phyloP scores from a whole-genome alignment of 2,113 vertebrate genomes.

The Corythornis vintsioides region DNA sequence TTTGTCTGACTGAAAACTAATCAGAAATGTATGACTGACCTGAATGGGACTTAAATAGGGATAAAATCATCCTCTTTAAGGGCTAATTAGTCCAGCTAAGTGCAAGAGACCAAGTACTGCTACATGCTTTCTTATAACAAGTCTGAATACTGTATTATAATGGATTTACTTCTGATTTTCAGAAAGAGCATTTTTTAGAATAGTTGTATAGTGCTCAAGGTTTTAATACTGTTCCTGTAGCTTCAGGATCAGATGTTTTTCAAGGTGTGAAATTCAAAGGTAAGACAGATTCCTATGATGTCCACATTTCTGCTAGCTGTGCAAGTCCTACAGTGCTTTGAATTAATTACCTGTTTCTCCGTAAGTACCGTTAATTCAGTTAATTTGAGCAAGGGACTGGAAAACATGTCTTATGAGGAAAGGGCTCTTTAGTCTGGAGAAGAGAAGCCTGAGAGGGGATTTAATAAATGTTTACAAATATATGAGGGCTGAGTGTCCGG shows the following conservation, averaged over 20 bases:
- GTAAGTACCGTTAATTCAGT: not conserved
- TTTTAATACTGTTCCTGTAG: not conserved
- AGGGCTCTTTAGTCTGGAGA: too few relatives aligned
- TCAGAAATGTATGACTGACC: not conserved
- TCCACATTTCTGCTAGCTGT: not conserved
- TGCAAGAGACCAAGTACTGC: not conserved
- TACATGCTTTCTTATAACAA: not conserved
- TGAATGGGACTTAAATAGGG: not conserved
- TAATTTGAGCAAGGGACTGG: too few relatives aligned
- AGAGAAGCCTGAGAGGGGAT: too few relatives aligned
- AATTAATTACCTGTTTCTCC: conserved; percentile 3
- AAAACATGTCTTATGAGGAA: too few relatives aligned
- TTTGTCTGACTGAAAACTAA: not conserved
- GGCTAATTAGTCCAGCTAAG: not conserved
- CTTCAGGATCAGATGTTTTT: not conserved
- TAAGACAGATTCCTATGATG: not conserved
- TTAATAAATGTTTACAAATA: too few relatives aligned
- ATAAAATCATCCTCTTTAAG: not conserved
- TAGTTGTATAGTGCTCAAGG: too few relatives aligned
- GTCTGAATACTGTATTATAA: not conserved
- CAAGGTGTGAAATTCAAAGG: not conserved
- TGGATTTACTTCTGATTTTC: not conserved
- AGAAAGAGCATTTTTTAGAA: not conserved
- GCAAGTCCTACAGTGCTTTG: not conserved
- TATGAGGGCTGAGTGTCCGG: too few relatives aligned